Evolutionary conservation across 2,113 vertebrate species (phyloP).

Genomic region (Proteles cristata): DNA sequence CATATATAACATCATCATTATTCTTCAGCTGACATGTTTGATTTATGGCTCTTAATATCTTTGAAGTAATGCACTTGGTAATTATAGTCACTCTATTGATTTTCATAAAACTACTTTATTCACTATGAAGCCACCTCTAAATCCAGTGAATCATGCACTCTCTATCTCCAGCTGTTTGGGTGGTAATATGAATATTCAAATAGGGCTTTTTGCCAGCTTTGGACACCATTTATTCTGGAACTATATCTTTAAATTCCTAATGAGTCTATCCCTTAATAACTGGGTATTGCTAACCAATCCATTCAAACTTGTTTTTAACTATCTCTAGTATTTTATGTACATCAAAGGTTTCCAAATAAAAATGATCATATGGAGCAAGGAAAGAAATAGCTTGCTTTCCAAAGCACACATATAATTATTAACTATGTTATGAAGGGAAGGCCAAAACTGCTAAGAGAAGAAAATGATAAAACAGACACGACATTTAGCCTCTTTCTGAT

Average conservation of each 20-base stretch:
- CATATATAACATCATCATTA: constrained; percentile 56
- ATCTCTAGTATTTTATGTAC: constrained; percentile 69
- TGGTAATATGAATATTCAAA: constrained; percentile 79
- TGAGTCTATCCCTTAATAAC: constrained; percentile 73
- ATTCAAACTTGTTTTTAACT: constrained; percentile 70
- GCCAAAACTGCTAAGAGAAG: constrained; percentile 5
- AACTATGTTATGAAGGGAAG: constrained; percentile 67
- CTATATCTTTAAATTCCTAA: constrained; percentile 71
- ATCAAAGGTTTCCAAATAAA: constrained; percentile 80
- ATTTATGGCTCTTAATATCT: constrained; percentile 83
- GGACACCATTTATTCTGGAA: constrained; percentile 74
- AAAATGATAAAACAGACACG: constrained; percentile 4
- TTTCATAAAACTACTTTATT: constrained; percentile 83
- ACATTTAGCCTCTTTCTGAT: not conserved
- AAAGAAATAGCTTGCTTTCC: constrained; percentile 77
- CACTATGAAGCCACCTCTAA: constrained; percentile 76
- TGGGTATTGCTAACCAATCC: constrained; percentile 74
- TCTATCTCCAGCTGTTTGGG: constrained; percentile 54
- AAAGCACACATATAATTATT: constrained; percentile 76
- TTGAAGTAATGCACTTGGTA: constrained; percentile 82
- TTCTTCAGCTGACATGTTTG: constrained; percentile 75
- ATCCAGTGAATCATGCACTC: constrained; percentile 73
- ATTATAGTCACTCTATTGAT: constrained; percentile 84
- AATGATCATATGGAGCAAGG: constrained; percentile 70
- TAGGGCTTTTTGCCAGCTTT: constrained; percentile 60